Evolutionary conservation across 2,888 invertebrate genomes (phyloP), one percentile per base, ranked within the genome.

Genomic region (Megaustenia siamemsis): DNA sequence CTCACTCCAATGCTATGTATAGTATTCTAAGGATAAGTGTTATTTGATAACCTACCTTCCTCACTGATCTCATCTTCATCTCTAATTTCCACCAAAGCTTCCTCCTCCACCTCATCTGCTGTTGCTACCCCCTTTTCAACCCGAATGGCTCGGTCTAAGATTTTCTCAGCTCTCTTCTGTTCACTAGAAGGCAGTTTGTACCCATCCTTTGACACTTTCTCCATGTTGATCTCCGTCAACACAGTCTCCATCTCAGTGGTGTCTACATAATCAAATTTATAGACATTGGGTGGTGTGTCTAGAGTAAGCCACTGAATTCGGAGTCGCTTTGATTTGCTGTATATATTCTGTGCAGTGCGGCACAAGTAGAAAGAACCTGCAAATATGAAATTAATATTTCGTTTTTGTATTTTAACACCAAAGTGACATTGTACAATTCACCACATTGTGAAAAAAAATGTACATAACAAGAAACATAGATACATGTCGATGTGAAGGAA

Each of bases 211-310:
- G 96, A 96, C 63, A 97, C 95, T 90, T 96, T 96, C 68, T 95
- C 95, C 94, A 98, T 94, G 89, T 96, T 96, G 87, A 98, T 95
- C 89, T 97, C 97, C 12, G 98, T 97, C 97, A 95, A 93, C 75
- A 91, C 89, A 88, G 90, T 91, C 78, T 92, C 93, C 82, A 91
- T 89, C 84, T 92, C 93, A 35, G 97, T 98, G 88, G 95, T 95
- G 93, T 98, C 98, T 93, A 97, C 97, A 94, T 97, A 98, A 94
- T 98, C 98, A 0, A 97, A 97, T 86, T 96, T 96, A 94, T 97
- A 98, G 2, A 96, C 96, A 94, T 92, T 89, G 15, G 93, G 91
- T n/a, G 92, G 90, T 79, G 92, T 88, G 77, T 92, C 91, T 73
- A 92, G 86, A 76, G 90, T 92, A 80, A 98, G 95, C 98, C 98